A percentile compares a stretch with the other conserved stretches of the same genome.
Evolutionary conservation across 2,888 invertebrate species (phyloP).

Genomic region (Athrips mouffetella): DNA sequence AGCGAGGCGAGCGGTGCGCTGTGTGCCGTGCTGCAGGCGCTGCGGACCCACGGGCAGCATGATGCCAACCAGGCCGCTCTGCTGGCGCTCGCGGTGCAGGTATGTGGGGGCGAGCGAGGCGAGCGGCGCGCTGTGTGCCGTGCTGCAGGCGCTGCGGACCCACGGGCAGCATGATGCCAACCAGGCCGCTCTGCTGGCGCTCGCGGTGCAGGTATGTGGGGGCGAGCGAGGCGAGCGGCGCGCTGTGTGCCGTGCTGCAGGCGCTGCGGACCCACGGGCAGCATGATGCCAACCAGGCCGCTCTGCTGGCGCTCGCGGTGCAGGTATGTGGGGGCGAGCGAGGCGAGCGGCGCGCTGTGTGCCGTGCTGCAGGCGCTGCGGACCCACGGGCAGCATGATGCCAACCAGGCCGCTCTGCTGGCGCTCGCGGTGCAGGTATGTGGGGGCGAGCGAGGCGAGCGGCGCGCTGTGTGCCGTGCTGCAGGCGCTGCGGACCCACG

Average conservation of each 20-base stretch:
- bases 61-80: constrained; percentile 91
- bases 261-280: constrained; percentile 93
- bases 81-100: constrained; percentile 74
- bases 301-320: constrained; percentile 86
- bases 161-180: constrained; percentile 95
- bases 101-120: constrained; percentile 63
- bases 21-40: constrained; percentile 84
- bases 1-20: constrained; percentile 77
- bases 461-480: constrained; percentile 87
- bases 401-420: constrained; percentile 88
- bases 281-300: constrained; percentile 92
- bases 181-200: constrained; percentile 86
- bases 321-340: constrained; percentile 75
- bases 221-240: constrained; percentile 67
- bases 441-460: constrained; percentile 61
- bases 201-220: constrained; percentile 87
- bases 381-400: constrained; percentile 93
- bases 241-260: constrained; percentile 86
- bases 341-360: constrained; percentile 82
- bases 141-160: constrained; percentile 87
- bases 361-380: constrained; percentile 89
- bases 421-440: constrained; percentile 88
- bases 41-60: constrained; percentile 92
- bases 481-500: constrained; percentile 89
- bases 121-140: constrained; percentile 84